Evolutionary conservation across 2,113 vertebrate genomes (phyloP).

Genomic region (Coracopsis vasa): DNA sequence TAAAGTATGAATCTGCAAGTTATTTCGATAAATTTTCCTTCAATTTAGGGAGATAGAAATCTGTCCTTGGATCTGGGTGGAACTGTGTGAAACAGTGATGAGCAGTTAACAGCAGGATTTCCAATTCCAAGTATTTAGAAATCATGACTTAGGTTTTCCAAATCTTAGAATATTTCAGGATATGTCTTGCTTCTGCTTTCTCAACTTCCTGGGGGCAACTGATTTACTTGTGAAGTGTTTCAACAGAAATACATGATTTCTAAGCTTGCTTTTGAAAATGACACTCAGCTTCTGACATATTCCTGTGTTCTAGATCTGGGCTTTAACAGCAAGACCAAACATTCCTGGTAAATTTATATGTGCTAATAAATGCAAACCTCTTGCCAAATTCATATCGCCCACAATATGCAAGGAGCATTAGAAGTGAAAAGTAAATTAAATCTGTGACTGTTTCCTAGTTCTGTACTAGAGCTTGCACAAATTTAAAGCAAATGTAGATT

Average conservation of each 20-base stretch:
- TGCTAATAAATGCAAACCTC: conserved; percentile 53
- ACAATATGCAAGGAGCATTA: conserved; percentile 23
- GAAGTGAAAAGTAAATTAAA: conserved; percentile 50
- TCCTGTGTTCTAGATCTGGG: conserved; percentile 15
- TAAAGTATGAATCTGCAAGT: background rate
- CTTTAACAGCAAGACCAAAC: conserved; percentile 60
- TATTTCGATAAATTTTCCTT: background rate
- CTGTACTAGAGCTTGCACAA: background rate
- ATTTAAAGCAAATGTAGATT: background rate
- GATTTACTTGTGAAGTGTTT: background rate
- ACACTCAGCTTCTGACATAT: background rate
- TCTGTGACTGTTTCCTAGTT: conserved; percentile 27
- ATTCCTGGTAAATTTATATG: conserved; percentile 43
- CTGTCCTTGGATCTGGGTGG: background rate
- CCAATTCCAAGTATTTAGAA: background rate
- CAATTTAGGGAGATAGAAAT: background rate
- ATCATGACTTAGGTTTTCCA: background rate
- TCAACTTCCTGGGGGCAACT: background rate
- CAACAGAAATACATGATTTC: background rate
- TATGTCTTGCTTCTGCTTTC: background rate
- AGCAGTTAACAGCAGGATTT: background rate
- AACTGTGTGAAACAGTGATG: background rate
- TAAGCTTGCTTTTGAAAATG: conserved; percentile 10
- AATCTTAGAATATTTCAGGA: background rate
- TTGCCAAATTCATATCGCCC: conserved; percentile 26